Base-by-base conservation (phyloP, 2,113 vertebrate species). In the Centropus bengalensis region DNA sequence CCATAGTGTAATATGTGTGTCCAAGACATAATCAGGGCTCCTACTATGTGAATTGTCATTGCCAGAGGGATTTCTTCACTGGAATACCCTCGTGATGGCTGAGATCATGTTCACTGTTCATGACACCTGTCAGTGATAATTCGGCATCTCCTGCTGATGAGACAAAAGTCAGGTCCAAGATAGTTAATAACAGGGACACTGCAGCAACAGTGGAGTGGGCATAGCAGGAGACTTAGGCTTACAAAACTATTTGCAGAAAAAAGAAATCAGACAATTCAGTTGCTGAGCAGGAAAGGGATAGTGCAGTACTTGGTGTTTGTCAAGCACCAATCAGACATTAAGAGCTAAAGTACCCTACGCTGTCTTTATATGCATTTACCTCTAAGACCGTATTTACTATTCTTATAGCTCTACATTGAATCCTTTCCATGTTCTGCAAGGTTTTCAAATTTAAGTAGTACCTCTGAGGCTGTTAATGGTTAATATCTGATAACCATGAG, bases 81-180 rank as follows among this genome's bases (percentile, higher is more conserved):
- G 77, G 32, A 80, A 70, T 69, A 76, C 14, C 40, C 54, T 86
- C 93, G 33, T 55, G 33, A 81, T 86, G 21, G 23, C 71, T 93
- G 75, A 45, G 70, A 85, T 59, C 27, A 8, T 38, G 38, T 23
- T 91, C 44, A 74, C 49, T 4, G 0, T 70, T 60, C 1, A 0
- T 69, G 86, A 66, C 69, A 89, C 60, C 78, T 88, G 70, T 62
- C 89, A 80, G 47, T 69, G 51, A 55, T 56, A 95, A 83, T 95
- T 94, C 91, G 91, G 55, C 45, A 82, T 42, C 26, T 95, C 27
- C 75, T 83, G 52, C 51, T 85, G 87, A 66, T 73, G 67, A 74
- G 62, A 66, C n/a, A 85, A 68, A 93, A 91, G 18, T 85, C 51
- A 89, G 22, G 42, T 85, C 55, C 67, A 79, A 85, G 58, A 15